phyloP scores from a whole-genome alignment of 92 coral and sea anemone genomes.

The Hydrozoanthus gracilis region DNA sequence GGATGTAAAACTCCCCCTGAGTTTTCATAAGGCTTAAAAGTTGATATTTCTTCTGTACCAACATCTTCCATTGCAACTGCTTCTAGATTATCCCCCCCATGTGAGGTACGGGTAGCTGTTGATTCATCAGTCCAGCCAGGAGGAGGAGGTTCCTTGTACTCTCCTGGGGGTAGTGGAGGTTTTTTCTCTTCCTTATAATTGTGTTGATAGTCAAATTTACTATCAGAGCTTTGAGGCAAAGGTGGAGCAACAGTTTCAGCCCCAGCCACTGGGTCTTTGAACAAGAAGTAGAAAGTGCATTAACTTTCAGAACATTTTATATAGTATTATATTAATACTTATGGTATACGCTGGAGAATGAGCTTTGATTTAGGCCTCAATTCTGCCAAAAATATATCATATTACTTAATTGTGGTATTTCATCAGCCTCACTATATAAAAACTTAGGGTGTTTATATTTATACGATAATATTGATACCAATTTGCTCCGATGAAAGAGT shows the following conservation, averaged over 20 bases:
- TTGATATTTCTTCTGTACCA: conserved; percentile 43
- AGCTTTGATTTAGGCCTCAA: too few relatives aligned
- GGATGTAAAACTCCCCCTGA: conserved; percentile 52
- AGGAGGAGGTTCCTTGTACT: conserved; percentile 64
- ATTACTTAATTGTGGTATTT: too few relatives aligned
- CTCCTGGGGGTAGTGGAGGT: conserved; percentile 86
- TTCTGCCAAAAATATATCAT: too few relatives aligned
- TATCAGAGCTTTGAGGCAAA: background rate
- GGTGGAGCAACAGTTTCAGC: conserved; percentile 8
- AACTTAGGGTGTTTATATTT: too few relatives aligned
- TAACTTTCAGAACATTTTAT: background rate
- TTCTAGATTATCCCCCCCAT: conserved; percentile 76
- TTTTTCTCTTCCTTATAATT: conserved; percentile 11
- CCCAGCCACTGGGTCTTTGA: conserved; percentile 8
- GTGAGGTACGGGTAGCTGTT: conserved; percentile 19
- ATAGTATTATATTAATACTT: too few relatives aligned
- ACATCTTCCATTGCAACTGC: conserved; percentile 96
- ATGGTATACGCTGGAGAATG: too few relatives aligned
- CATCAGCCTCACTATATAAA: too few relatives aligned
- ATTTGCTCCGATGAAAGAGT: too few relatives aligned
- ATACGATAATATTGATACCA: too few relatives aligned
- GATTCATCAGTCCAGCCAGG: conserved; percentile 64
- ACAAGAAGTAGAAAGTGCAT: background rate
- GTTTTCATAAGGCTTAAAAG: conserved; percentile 37
- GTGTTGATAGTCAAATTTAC: conserved; percentile 30